Base-by-base conservation (phyloP, 2,888 invertebrate species). In the Plutella xylostella region DNA sequence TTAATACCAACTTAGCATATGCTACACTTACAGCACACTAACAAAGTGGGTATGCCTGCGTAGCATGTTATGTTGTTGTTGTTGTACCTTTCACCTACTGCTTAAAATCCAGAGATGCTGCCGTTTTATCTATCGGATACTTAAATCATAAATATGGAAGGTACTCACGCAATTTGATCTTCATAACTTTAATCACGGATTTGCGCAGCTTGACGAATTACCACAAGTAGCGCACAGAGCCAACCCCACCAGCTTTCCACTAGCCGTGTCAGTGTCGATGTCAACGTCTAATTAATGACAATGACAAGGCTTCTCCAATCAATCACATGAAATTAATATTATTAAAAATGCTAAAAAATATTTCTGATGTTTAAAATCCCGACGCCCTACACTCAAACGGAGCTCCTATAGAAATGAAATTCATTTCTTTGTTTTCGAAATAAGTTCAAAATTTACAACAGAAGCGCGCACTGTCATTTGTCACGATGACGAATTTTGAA, bases 151-250 rank as follows among this genome's bases (percentile, higher is more conserved):
- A 15, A 15, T 37, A 17, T 6, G 25, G 25, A 15, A 18, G 4
- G 40, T 62, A 75, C 83, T 82, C 56, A 83, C 83, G 83, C 68
- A 83, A 63, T 70, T 82, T 82, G 60, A 83, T 83, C 72, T 83
- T 83, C 83, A 83, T 83, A 61, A 83, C 82, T 73, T 78, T 80
- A 58, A 83, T 83, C 68, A 82, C 79, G 54, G 83, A 82, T 60
- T 67, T 82, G 57, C 73, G 72, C 73, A 77, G 77, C 73, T 74
- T 82, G 79, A 63, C 68, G 67, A 69, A 38, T 63, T 72, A 71
- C 62, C 56, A 63, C 61, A 59, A 65, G 57, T 58, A 60, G 56
- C 61, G 44, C 22, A n/a, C n/a, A 35, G 47, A 43, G 58, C 58
- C 55, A 57, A 61, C 56, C 65, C 65, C 68, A 65, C 66, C 68